Conservation (phyloP, 1,140 invertebrate species). For the Polypedilum pembai region DNA sequence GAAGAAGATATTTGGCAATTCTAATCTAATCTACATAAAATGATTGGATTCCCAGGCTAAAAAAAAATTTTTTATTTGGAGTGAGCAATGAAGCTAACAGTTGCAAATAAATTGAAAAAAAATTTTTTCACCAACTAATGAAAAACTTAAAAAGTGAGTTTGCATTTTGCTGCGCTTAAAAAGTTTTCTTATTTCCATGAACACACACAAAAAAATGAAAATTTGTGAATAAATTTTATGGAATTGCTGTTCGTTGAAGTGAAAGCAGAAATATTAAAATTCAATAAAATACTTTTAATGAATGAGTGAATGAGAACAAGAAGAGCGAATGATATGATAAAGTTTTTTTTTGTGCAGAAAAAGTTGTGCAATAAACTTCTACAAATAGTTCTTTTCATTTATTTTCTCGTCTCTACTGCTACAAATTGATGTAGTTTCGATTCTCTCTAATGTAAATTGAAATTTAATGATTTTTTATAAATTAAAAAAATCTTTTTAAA, state of each 20-base stretch:
- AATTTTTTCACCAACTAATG: background rate
- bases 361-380: too few relatives aligned
- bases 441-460: too few relatives aligned
- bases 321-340: too few relatives aligned
- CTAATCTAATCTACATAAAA: conserved; percentile 25
- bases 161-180: background rate
- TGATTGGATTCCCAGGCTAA: background rate
- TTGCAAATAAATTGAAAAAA: conserved; percentile 24
- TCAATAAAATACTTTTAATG: too few relatives aligned
- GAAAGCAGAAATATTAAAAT: background rate
- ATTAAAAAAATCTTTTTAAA: too few relatives aligned
- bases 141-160: conserved; percentile 22
- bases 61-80: background rate
- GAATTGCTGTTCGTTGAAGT: background rate
- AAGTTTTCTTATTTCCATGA: too few relatives aligned
- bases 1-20: background rate
- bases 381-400: too few relatives aligned
- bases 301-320: too few relatives aligned
- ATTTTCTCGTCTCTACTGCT: too few relatives aligned
- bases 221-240: conserved; percentile 1
- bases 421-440: too few relatives aligned
- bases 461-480: too few relatives aligned
- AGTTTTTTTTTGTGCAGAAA: too few relatives aligned
- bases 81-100: background rate
- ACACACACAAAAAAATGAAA: background rate